Evolutionary conservation across 2,888 invertebrate species (phyloP).

Genomic region (Spilosoma lubricipeda): DNA sequence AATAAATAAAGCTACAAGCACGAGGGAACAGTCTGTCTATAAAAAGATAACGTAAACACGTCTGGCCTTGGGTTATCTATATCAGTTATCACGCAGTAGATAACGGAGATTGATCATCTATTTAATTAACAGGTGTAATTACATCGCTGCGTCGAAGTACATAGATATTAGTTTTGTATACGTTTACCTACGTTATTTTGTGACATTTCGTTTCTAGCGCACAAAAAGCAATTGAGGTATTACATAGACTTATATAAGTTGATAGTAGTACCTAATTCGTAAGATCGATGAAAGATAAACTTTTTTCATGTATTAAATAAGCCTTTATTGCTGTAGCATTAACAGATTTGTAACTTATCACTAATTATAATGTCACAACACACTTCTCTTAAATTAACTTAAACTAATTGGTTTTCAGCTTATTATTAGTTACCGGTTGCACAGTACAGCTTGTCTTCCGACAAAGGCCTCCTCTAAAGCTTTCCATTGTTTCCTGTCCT

Average conservation of each 20-base stretch:
- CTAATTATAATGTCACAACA: too few species aligned
- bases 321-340: too few species aligned
- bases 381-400: too few species aligned
- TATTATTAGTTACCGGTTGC: too few species aligned
- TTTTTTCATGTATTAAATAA: not conserved
- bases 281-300: not conserved
- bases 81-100: constrained; percentile 34
- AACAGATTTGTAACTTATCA: too few species aligned
- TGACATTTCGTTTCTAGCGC: not conserved
- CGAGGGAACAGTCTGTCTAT: not conserved
- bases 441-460: too few species aligned
- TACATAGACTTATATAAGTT: not conserved
- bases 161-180: not conserved
- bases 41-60: constrained; percentile 42
- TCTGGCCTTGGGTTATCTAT: constrained; percentile 47
- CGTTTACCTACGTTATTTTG: not conserved
- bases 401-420: too few species aligned
- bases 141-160: not conserved
- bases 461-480: too few species aligned
- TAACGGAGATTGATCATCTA: constrained; percentile 55
- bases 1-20: not conserved
- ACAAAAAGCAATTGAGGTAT: not conserved
- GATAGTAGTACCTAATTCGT: not conserved
- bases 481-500: too few species aligned
- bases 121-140: constrained; percentile 21